A percentile compares a stretch with the other conserved stretches of the same genome.
Conservation (phyloP, 2,888 invertebrate species). For the Leucozona laternaria region DNA sequence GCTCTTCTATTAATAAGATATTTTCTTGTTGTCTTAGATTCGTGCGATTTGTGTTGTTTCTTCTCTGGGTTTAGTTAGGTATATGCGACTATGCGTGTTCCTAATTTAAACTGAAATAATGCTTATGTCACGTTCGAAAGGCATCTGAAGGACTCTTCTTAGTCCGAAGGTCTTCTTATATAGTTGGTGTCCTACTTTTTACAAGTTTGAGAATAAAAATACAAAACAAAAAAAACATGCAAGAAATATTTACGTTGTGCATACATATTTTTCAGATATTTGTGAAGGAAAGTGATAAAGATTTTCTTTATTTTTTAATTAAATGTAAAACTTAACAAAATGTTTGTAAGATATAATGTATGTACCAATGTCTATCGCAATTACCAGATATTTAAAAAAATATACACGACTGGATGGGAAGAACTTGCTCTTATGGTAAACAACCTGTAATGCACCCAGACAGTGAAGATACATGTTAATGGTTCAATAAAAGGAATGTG, state of each 20-base stretch:
- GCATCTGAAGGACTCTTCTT: slow-evolving; percentile 35
- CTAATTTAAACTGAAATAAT: slow-evolving; percentile 37
- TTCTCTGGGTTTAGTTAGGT: too few relatives aligned
- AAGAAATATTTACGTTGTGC: background rate
- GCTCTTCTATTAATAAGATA: slow-evolving; percentile 19
- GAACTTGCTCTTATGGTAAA: too few relatives aligned
- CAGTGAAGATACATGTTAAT: too few relatives aligned
- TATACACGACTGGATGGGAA: background rate
- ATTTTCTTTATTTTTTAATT: background rate
- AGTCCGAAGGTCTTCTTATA: slow-evolving; percentile 24
- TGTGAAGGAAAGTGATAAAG: background rate
- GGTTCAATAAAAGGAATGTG: too few relatives aligned
- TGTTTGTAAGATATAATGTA: background rate
- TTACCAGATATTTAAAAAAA: too few relatives aligned
- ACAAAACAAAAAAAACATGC: background rate
- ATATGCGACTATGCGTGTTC: slow-evolving; percentile 36
- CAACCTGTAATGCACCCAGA: too few relatives aligned
- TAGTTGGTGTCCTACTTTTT: slow-evolving; percentile 45
- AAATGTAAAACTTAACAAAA: background rate
- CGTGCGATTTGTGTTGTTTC: slow-evolving; percentile 7
- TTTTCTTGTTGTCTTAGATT: slow-evolving; percentile 20
- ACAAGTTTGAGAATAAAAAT: slow-evolving; percentile 25
- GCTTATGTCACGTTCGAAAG: slow-evolving; percentile 38
- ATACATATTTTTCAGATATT: background rate
- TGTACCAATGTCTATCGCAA: too few relatives aligned